Evolutionary conservation across 2,888 invertebrate species (phyloP).

Genomic region (Ophraella communa): DNA sequence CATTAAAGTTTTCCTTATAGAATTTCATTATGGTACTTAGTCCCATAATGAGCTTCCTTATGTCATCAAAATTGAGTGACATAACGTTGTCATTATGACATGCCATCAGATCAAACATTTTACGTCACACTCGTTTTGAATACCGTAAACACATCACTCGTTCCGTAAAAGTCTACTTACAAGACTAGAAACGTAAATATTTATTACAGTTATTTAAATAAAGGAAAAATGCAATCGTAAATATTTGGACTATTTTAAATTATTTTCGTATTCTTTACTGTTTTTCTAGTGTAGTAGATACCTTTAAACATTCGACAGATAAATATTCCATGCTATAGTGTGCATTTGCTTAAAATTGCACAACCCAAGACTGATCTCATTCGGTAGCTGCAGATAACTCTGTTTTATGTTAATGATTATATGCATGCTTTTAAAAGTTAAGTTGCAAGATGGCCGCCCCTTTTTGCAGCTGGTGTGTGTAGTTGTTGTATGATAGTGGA

Average conservation of each 20-base stretch:
- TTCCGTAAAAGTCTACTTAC: too few species aligned
- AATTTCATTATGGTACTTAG: too few species aligned
- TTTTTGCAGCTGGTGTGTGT: slow-evolving; percentile 33
- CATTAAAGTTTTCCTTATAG: too few species aligned
- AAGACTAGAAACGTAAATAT: too few species aligned
- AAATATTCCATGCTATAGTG: slow-evolving; percentile 31
- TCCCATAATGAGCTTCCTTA: too few species aligned
- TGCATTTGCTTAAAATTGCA: slow-evolving; percentile 41
- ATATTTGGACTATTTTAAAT: not conserved
- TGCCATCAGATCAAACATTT: too few species aligned
- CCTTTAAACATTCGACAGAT: not conserved
- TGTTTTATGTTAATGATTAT: slow-evolving; percentile 57
- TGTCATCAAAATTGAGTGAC: too few species aligned
- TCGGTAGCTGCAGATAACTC: slow-evolving; percentile 52
- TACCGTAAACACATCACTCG: too few species aligned
- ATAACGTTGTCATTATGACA: too few species aligned
- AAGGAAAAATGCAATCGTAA: too few species aligned
- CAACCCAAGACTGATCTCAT: slow-evolving; percentile 50
- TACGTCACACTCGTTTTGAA: too few species aligned
- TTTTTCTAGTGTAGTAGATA: not conserved
- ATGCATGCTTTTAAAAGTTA: slow-evolving; percentile 57
- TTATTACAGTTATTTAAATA: too few species aligned
- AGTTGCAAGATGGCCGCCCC: slow-evolving; percentile 43
- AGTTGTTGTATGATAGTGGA: slow-evolving; percentile 30
- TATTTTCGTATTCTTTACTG: not conserved